phyloP scores from a whole-genome alignment of 2,888 invertebrate genomes.

The Melinopterus prodromus region DNA sequence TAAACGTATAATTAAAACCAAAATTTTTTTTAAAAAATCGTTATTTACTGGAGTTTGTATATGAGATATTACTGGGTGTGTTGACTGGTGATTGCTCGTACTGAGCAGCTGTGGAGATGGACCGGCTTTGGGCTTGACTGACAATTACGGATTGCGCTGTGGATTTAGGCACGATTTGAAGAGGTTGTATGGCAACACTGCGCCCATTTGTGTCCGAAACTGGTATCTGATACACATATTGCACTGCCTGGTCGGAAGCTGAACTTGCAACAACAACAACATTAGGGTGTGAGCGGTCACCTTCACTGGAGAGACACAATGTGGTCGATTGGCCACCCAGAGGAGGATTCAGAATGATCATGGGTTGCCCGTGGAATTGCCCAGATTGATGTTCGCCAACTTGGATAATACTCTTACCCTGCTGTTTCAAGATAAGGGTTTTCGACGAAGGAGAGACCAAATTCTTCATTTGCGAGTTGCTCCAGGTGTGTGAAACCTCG shows the following conservation, averaged over 20 bases:
- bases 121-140: slow-evolving; percentile 58
- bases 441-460: slow-evolving; percentile 46
- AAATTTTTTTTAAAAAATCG: background rate
- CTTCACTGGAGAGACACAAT: slow-evolving; percentile 54
- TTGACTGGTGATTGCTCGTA: slow-evolving; percentile 26
- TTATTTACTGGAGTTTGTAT: background rate
- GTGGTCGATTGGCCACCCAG: slow-evolving; percentile 53
- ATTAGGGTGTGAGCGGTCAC: slow-evolving; percentile 53
- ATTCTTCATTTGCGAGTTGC: slow-evolving; percentile 47
- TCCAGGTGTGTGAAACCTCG: slow-evolving; percentile 41
- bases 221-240: slow-evolving; percentile 62
- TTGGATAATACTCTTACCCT: slow-evolving; percentile 54
- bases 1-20: slow-evolving; percentile 13
- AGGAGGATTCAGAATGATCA: slow-evolving; percentile 54
- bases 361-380: slow-evolving; percentile 56
- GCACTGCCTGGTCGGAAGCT: slow-evolving; percentile 57
- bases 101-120: slow-evolving; percentile 7
- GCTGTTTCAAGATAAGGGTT: slow-evolving; percentile 56
- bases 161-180: slow-evolving; percentile 55
- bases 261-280: slow-evolving; percentile 58
- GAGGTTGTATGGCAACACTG: slow-evolving; percentile 52
- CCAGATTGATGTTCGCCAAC: slow-evolving; percentile 52
- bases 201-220: slow-evolving; percentile 57
- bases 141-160: slow-evolving; percentile 66
- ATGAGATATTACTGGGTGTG: slow-evolving; percentile 18